Evolutionary conservation across 1,140 invertebrate genomes (phyloP), one percentile per base, ranked within the genome.

Genomic region (Drosophila baimaii): DNA sequence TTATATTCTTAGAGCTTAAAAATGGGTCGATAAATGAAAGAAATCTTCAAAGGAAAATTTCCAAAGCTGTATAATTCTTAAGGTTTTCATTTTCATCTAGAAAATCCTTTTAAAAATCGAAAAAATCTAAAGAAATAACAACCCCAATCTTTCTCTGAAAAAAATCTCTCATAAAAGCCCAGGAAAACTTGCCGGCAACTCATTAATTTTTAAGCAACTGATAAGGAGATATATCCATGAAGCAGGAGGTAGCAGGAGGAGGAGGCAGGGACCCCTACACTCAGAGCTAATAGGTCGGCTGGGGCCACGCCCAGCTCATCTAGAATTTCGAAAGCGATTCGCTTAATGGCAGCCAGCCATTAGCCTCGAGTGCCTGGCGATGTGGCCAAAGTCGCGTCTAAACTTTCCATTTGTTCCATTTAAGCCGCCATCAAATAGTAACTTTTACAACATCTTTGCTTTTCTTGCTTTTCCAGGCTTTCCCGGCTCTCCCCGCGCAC

Each of bases 391-490:
- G 64, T 61, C 70, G 59, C 56, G 51, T 64, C 55, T 71, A 54
- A 66, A 71, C 65, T 81, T 72, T 77, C 61, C 61, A 66, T 68
- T 63, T 72, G 66, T 78, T 72, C 69, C 47, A 56, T 66, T 72
- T 68, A 51, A 46, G 74, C 57, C 41, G 65, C 76, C 47, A 77
- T 69, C 58, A 83, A 75, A 82, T 71, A 75, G 52, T 77, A 83
- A 84, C 68, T 69, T 73, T 68, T 44, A 63, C 56, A 35, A 52
- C 37, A 57, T 54, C 15, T 54, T 46, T 59, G n/a, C 12, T 39
- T 21, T 59, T 61, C 52, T 41, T n/a, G n/a, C n/a, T n/a, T n/a
- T 66, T 55, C 6, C 71, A 86, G 81, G 49, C 27, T 31, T 49
- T 49, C 9, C 49, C 29, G 7, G 12, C 46, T 10, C 47, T 29